These are phyloP conservation scores for Drepana falcataria DNA, from an alignment of 2,888 invertebrate genomes.

Conservation along the genomic window DNA sequence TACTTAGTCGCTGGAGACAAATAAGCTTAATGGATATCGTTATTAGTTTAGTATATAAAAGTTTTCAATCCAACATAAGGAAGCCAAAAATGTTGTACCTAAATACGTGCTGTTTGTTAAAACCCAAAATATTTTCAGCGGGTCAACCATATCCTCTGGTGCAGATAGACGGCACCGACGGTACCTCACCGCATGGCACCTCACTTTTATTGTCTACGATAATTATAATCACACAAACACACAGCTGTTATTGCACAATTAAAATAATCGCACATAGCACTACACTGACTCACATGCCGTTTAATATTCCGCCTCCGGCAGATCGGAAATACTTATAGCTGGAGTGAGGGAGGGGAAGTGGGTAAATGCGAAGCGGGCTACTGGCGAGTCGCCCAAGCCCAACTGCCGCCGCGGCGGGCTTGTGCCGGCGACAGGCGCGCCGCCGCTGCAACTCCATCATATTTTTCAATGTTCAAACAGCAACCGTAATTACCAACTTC, in stretches of 20 bases:
- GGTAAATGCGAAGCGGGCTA: slow-evolving; percentile 48
- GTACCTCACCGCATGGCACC: slow-evolving; percentile 68
- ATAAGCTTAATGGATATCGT: slow-evolving; percentile 33
- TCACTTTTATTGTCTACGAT: slow-evolving; percentile 47
- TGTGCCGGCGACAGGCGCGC: slow-evolving; percentile 61
- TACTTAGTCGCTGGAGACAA: slow-evolving; percentile 30
- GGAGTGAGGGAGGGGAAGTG: slow-evolving; percentile 18
- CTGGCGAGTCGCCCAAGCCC: slow-evolving; percentile 53
- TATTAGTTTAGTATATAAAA: slow-evolving; percentile 25
- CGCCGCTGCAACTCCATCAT: slow-evolving; percentile 50
- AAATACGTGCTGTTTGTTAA: slow-evolving; percentile 90
- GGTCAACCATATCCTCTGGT: slow-evolving; percentile 85
- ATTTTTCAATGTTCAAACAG: slow-evolving; percentile 45
- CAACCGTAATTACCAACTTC: slow-evolving; percentile 12
- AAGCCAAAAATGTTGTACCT: slow-evolving; percentile 70
- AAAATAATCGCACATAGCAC: slow-evolving; percentile 35
- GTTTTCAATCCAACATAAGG: slow-evolving; percentile 16
- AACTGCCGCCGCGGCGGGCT: slow-evolving; percentile 65
- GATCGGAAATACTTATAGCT: slow-evolving; percentile 32
- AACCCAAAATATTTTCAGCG: slow-evolving; percentile 90
- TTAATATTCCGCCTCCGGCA: slow-evolving; percentile 24
- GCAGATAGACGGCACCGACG: slow-evolving; percentile 46
- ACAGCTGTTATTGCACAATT: slow-evolving; percentile 23
- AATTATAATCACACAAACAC: slow-evolving; percentile 38
- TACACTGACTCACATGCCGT: slow-evolving; percentile 40